Evolutionary conservation across 2,113 vertebrate species (phyloP).

Genomic region (Rhineura floridana): DNA sequence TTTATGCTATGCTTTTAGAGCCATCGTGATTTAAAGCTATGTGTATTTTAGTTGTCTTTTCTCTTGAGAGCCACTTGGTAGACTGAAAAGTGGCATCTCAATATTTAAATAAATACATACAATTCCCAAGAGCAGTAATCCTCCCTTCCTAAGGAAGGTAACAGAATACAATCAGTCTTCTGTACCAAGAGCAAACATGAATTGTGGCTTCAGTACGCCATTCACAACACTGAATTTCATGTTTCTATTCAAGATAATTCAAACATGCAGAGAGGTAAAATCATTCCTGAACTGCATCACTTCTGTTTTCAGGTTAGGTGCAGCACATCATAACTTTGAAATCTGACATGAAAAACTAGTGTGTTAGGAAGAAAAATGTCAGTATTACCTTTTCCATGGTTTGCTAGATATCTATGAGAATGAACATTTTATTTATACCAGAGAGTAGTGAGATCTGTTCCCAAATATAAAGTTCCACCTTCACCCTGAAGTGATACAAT

Average conservation of each 20-base stretch:
- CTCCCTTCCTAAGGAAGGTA: neutral
- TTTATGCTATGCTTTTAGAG: neutral
- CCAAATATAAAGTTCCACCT: neutral
- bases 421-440: neutral
- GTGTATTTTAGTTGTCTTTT: neutral
- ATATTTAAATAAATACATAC: neutral
- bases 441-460: neutral
- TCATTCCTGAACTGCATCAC: neutral
- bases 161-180: neutral
- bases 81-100: neutral
- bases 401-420: neutral
- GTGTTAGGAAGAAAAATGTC: neutral
- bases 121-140: neutral
- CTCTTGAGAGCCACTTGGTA: neutral
- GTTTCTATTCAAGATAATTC: rapidly evolving
- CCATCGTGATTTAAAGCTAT: neutral
- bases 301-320: neutral
- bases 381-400: neutral
- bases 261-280: neutral
- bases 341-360: neutral
- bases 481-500: neutral
- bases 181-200: neutral
- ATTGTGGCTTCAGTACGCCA: neutral
- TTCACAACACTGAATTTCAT: neutral
- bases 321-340: neutral